Percentiles rank a stretch among this genome's conserved stretches.
Evolutionary conservation across 2,888 invertebrate species (phyloP).

Genomic region (Cataglyphis rosenhaueri): DNA sequence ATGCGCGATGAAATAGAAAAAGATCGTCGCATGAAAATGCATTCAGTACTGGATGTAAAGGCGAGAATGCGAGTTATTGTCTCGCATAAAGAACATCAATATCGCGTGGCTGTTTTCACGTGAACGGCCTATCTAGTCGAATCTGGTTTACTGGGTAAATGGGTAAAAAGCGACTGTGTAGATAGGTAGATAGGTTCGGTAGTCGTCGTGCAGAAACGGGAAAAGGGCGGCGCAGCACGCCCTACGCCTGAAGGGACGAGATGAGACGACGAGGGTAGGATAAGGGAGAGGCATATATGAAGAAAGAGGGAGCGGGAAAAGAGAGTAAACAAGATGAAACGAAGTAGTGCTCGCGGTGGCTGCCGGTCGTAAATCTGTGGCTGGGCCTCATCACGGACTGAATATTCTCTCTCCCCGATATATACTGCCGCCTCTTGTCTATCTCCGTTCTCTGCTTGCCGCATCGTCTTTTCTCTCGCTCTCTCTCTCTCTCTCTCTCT

Average conservation of each 20-base stretch:
- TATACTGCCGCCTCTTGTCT: slow-evolving; percentile 22
- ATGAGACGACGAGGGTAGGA: slow-evolving; percentile 39
- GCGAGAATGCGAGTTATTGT: slow-evolving; percentile 23
- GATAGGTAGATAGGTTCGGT: slow-evolving; percentile 61
- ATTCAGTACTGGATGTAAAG: background rate
- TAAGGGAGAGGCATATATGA: slow-evolving; percentile 52
- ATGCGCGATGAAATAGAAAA: background rate
- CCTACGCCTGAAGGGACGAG: slow-evolving; percentile 12
- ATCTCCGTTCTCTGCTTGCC: slow-evolving; percentile 47
- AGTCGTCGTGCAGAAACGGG: slow-evolving; percentile 68
- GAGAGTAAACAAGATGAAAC: slow-evolving; percentile 77
- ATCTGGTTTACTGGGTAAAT: slow-evolving; percentile 59
- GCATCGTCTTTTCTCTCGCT: slow-evolving; percentile 46
- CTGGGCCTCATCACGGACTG: slow-evolving; percentile 82
- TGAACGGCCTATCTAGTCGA: slow-evolving; percentile 30
- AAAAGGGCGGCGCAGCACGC: slow-evolving; percentile 22
- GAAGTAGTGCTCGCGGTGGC: slow-evolving; percentile 77
- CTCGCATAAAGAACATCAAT: slow-evolving; percentile 28
- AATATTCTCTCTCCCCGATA: slow-evolving; percentile 73
- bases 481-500: slow-evolving; percentile 23
- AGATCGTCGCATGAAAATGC: background rate
- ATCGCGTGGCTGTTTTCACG: slow-evolving; percentile 81
- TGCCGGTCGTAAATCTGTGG: slow-evolving; percentile 83
- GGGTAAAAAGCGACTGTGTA: slow-evolving; percentile 60
- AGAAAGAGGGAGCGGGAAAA: slow-evolving; percentile 67